A percentile compares a stretch with the other conserved stretches of the same genome.
Conservation (phyloP, 2,797 vertebrate genomes). For the Alauda arvensis region DNA sequence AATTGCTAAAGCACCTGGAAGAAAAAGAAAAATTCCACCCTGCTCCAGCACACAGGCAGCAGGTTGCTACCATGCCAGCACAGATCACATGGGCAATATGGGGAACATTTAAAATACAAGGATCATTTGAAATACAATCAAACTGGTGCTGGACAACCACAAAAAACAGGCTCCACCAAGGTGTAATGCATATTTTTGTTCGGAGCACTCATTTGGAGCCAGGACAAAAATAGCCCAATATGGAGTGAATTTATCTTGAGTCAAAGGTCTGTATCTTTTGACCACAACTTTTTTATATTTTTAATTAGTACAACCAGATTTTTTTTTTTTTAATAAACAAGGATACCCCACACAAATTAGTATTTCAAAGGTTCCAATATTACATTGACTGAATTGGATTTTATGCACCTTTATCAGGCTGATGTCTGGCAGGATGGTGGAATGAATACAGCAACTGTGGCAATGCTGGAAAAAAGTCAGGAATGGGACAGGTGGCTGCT, state of each 20-base stretch:
- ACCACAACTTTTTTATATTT: background rate
- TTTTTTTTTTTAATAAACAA: background rate
- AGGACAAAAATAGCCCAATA: background rate
- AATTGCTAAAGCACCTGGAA: background rate
- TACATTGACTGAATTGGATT: background rate
- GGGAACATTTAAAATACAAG: background rate
- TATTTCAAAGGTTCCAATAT: background rate
- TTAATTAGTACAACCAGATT: background rate
- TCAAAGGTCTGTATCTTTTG: background rate
- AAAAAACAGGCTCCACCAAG: background rate
- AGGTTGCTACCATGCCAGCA: background rate
- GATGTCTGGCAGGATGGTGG: background rate
- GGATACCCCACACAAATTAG: background rate
- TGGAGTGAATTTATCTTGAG: background rate
- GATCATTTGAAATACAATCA: background rate
- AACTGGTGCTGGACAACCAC: background rate
- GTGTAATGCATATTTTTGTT: background rate
- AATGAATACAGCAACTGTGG: background rate
- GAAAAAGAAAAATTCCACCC: background rate
- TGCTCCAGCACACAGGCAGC: background rate
- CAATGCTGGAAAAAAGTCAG: background rate
- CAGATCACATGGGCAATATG: background rate
- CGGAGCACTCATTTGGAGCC: background rate
- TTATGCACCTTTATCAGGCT: background rate
- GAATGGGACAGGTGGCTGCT: background rate